Evolutionary conservation across 2,888 invertebrate species (phyloP), one percentile per base, ranked within the genome.

Genomic region (Steinernema hermaphroditum): DNA sequence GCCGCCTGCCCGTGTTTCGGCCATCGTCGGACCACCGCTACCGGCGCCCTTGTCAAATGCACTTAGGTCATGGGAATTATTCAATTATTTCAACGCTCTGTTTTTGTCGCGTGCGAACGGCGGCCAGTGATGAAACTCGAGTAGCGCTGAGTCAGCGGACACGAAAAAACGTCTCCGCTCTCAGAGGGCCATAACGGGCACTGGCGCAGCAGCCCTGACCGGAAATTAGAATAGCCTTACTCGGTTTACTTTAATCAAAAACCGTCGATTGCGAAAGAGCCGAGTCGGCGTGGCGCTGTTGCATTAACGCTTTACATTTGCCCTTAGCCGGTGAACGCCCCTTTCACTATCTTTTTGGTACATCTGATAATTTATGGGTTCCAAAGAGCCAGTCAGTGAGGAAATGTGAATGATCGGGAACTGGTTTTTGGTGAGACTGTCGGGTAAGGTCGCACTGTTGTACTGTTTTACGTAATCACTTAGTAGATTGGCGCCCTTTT

Each of bases 1-100:
- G 62, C 62, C 29, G 62, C 62, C 34, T 62, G 29, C 29, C 16
- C 62, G 19, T 29, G n/a, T 62, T 62, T 27, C 6, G 37, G 34
- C 16, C 46, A 32, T 22, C 62, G 6, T 24, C 22, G 22, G 54
- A 54, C 62, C 62, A 27, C 34, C n/a, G 62, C 62, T 9, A n/a
- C 32, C 27, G 62, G n/a, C n/a, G n/a, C n/a, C n/a, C n/a, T n/a
- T n/a, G n/a, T n/a, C n/a, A n/a, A n/a, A 62, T 62, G 8, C 62
- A 62, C 62, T 62, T 62, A 34, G 29, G 62, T 62, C 62, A 62
- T 62, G 62, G 62, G 62, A 62, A 62, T 62, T 32, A 62, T 62
- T 62, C 62, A 62, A 62, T 62, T 62, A 62, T 62, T 62, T 62
- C 32, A 32, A 62, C 34, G 14, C 32, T 32, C 32, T 62, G 8